These are phyloP conservation scores for Drosophila subquinaria DNA, from an alignment of 2,888 invertebrate genomes.

Conservation along the genomic window DNA sequence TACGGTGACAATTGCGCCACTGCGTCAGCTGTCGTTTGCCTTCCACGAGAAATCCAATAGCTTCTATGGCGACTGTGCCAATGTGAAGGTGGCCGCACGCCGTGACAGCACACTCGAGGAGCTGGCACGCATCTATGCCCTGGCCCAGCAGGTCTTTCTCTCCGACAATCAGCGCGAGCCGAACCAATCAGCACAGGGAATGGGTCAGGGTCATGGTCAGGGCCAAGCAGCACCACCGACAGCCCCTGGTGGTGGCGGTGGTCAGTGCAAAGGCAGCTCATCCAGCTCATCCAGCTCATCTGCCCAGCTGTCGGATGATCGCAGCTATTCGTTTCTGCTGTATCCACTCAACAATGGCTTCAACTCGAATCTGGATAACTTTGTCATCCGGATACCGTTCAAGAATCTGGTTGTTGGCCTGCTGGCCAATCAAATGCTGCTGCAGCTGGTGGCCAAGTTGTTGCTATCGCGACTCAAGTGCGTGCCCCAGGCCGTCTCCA, in stretches of 20 bases:
- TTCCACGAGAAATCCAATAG: slow-evolving; percentile 97
- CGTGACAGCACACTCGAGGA: slow-evolving; percentile 94
- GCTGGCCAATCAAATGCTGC: slow-evolving; percentile 95
- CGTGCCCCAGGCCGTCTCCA: slow-evolving; percentile 87
- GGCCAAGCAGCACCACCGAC: slow-evolving; percentile 5
- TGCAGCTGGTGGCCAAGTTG: slow-evolving; percentile 95
- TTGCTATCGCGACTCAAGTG: slow-evolving; percentile 91
- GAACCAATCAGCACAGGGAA: slow-evolving; percentile 21
- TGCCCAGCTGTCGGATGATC: slow-evolving; percentile 89
- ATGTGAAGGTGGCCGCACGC: slow-evolving; percentile 96
- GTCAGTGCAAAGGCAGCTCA: slow-evolving; percentile 33
- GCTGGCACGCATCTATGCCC: slow-evolving; percentile 93
- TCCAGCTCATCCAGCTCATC: slow-evolving; percentile 19
- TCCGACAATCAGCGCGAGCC: slow-evolving; percentile 87
- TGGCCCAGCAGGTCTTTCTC: slow-evolving; percentile 95
- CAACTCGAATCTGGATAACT: slow-evolving; percentile 91
- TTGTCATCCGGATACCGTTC: slow-evolving; percentile 94
- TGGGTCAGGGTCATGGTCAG: neutral
- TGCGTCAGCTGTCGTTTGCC: slow-evolving; percentile 95
- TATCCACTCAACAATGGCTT: slow-evolving; percentile 91
- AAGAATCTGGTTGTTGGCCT: slow-evolving; percentile 95
- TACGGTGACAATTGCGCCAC: slow-evolving; percentile 93
- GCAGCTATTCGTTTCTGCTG: slow-evolving; percentile 95
- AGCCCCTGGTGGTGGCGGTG: slow-evolving; percentile 2
- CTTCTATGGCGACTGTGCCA: slow-evolving; percentile 96